These are phyloP conservation scores for Grammomys surdaster DNA, from an alignment of 2,113 vertebrate genomes.

Conservation along the genomic window DNA sequence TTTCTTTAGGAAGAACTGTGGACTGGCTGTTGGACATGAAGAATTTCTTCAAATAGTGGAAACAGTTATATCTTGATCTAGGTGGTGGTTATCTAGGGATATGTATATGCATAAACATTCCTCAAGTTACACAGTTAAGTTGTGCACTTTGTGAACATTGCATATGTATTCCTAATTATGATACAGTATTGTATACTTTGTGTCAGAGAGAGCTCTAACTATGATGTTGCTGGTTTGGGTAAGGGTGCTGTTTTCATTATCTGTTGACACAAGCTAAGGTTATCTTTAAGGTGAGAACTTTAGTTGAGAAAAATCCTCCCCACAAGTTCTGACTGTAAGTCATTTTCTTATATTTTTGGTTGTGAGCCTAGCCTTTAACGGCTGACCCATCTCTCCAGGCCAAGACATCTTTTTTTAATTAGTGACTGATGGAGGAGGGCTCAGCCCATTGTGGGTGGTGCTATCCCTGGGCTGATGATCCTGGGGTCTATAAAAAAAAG, in stretches of 20 bases:
- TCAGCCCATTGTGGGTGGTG: not conserved
- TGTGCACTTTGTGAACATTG: not conserved
- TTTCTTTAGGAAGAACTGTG: not conserved
- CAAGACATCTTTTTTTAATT: not conserved
- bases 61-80: not conserved
- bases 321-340: not conserved
- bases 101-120: too few relatives aligned
- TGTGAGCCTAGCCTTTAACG: too few relatives aligned
- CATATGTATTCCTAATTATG: not conserved
- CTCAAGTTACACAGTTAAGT: not conserved
- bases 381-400: too few relatives aligned
- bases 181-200: not conserved
- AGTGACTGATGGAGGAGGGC: not conserved
- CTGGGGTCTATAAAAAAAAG: not conserved
- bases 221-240: not conserved
- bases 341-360: not conserved
- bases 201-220: not conserved
- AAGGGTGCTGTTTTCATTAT: not conserved
- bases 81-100: not conserved
- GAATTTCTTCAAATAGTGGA: not conserved
- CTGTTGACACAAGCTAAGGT: not conserved
- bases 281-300: not conserved
- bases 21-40: not conserved
- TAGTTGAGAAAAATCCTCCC: not conserved
- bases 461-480: not conserved